Percentiles rank a stretch among this genome's conserved stretches.
phyloP scores from a whole-genome alignment of 1,140 invertebrate species.

The Dryas iulia region DNA sequence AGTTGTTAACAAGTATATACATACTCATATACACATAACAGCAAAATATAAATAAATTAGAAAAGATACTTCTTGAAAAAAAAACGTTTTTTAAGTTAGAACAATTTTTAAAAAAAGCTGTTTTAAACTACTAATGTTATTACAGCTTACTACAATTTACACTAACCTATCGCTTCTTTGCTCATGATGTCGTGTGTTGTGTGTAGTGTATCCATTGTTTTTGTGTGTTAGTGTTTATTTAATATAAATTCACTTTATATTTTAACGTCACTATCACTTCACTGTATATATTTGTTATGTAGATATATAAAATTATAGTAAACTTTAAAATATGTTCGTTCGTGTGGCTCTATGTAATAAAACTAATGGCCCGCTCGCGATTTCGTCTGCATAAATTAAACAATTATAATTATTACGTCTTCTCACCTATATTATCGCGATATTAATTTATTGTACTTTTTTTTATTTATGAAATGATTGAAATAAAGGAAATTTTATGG shows the following conservation, averaged over 20 bases:
- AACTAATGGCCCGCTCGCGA: too few species aligned
- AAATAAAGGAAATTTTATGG: too few species aligned
- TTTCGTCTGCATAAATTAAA: too few species aligned
- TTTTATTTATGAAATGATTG: too few species aligned
- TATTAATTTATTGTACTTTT: too few species aligned
- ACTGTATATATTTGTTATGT: background rate
- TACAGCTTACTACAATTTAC: background rate
- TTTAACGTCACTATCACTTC: background rate
- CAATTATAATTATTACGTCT: too few species aligned
- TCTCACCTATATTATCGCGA: too few species aligned
- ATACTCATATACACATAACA: too few species aligned
- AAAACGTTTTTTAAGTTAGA: background rate
- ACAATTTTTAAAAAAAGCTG: background rate
- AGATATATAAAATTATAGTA: background rate
- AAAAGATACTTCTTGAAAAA: background rate
- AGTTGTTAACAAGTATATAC: too few species aligned
- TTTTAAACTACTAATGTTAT: background rate
- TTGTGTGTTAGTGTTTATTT: constrained; percentile 42
- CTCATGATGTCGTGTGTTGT: constrained; percentile 61
- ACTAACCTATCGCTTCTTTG: constrained; percentile 72
- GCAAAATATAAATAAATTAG: too few species aligned
- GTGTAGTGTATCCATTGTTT: constrained; percentile 56
- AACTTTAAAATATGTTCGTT: background rate
- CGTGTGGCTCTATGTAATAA: background rate
- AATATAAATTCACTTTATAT: background rate